Base-by-base conservation (phyloP, 2,797 vertebrate genomes). In the Pseudotriccus pelzelni region DNA sequence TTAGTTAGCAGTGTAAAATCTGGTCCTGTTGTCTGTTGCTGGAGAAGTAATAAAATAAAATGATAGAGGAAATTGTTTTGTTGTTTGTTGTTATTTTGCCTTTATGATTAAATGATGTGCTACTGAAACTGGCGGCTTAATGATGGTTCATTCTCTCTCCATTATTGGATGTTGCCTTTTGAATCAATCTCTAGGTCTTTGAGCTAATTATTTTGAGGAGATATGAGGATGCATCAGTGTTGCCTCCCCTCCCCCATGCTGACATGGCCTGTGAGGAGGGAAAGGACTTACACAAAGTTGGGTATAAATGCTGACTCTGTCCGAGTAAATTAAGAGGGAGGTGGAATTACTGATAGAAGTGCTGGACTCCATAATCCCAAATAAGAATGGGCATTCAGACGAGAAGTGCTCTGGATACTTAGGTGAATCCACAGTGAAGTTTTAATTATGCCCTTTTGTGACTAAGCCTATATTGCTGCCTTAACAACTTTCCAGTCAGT, bases 361-460 rank as follows among this genome's bases (percentile, higher is more conserved):
- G 8, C 43, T 82, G 9, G 12, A 44, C 64, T 80, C 34, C 20
- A 1, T 74, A 87, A 82, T 85, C 55, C 0, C 5, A 94, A 25
- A 25, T 14, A 93, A 58, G 56, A 95, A 96, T 81, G 74, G 94
- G n/a, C 37, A 18, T 81, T 92, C 60, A 77, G 59, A 73, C 77
- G 81, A 58, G 41, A 73, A 68, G n/a, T 84, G 41, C 55, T 94
- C 96, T 80, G 58, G 43, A 72, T 89, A 58, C n/a, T 37, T 44
- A 43, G 43, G 25, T 63, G 80, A 94, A 87, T 90, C 49, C 44
- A 27, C 34, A 36, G 66, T 46, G 85, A 80, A 87, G 52, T 90
- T 95, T 94, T 91, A 95, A 94, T 86, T 81, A 49, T 69, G 15
- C 52, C 62, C 15, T 95, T 96, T 73, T 92, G 79, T 87, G 63